Evolutionary conservation across 2,797 vertebrate species (phyloP), one percentile per base, ranked within the genome.

Genomic region (Eurystomus glaucurus): DNA sequence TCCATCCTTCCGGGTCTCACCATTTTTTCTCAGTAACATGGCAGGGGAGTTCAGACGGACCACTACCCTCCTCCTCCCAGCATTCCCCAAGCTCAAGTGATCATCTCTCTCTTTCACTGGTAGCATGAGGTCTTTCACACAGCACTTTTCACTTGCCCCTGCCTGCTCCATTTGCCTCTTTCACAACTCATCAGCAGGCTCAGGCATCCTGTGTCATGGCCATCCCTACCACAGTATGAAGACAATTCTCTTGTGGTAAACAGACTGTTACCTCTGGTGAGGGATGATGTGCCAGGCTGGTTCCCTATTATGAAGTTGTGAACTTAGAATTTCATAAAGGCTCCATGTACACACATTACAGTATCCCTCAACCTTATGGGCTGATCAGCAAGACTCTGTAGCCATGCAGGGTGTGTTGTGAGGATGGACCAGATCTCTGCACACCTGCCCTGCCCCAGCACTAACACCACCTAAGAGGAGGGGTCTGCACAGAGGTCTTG

Each of bases 381-480:
- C 25, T 6, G 28, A 20, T 12, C 15, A 48, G n/a, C 28, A 8
- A 18, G 31, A 11, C 60, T 7, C 15, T n/a, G 31, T 13, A 54
- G 4, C 14, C 60, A 10, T 0, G 8, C 17, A 46, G 41, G 57
- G 12, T 2, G 6, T 13, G 39, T 21, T 46, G 25, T 11, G 61
- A 80, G 52, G 45, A 15, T 19, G 66, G n/a, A 55, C 61, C 0
- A 14, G 19, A 22, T 14, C 64, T 58, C 35, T 29, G 39, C 81
- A 14, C 57, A 6, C 13, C n/a, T 28, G 57, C 28, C 33, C 21
- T 10, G 50, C 11, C 60, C 17, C 55, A 60, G 20, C 31, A 15
- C 3, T 14, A 26, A 7, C 2, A 5, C 6, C 8, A 2, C 0
- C 0, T 9, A 4, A 25, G 29, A 41, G 46, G 7, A 29, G 41